phyloP scores from a whole-genome alignment of 2,797 vertebrate species.

The Spondyliosoma cantharus region DNA sequence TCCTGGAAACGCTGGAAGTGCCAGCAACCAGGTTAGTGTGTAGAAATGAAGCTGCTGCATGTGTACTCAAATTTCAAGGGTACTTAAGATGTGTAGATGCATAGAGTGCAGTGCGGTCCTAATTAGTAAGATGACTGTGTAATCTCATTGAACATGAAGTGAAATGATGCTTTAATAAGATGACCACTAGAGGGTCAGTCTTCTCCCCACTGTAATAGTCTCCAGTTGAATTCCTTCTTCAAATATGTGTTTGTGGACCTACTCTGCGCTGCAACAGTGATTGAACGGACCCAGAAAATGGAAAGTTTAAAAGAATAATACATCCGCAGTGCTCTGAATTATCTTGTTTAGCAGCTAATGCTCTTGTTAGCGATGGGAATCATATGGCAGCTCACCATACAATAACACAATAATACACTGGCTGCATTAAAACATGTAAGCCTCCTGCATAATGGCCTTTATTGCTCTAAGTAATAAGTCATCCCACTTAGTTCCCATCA shows the following conservation, averaged over 20 bases:
- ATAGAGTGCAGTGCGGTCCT: conserved; percentile 1
- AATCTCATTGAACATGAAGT: conserved; percentile 39
- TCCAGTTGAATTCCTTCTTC: conserved; percentile 8
- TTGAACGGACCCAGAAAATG: background rate
- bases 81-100: background rate
- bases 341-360: background rate
- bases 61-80: background rate
- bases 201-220: background rate
- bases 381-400: background rate
- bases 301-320: background rate
- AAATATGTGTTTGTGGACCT: background rate
- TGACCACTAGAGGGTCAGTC: conserved; percentile 23
- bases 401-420: background rate
- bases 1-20: background rate
- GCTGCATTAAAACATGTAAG: background rate
- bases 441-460: background rate
- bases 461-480: background rate
- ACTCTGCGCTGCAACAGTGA: background rate
- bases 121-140: conserved; percentile 35
- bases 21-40: background rate
- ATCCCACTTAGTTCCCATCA: background rate
- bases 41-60: background rate
- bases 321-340: conserved; percentile 1
- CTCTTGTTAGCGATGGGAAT: background rate
- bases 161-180: conserved; percentile 43